Evolutionary conservation across 2,113 vertebrate species (phyloP).

Genomic region (Tonatia bakeri): DNA sequence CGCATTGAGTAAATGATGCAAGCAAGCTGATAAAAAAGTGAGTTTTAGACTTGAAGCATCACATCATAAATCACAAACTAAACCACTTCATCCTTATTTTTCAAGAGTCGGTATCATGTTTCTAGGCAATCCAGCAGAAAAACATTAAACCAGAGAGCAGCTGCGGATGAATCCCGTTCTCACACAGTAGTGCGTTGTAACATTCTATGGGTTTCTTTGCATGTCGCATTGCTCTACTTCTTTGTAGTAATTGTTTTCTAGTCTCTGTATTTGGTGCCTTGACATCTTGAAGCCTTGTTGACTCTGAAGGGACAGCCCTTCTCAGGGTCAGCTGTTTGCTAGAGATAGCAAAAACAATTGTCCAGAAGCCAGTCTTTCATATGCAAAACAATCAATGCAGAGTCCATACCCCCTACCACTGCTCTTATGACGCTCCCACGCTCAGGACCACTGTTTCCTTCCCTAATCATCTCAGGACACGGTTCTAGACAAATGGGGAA

Average conservation of each 20-base stretch:
- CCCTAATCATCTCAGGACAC: neutral
- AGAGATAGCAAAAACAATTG: neutral
- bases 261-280: neutral
- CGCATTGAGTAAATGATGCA: neutral
- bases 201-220: neutral
- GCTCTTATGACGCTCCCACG: neutral
- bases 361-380: neutral
- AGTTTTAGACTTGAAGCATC: neutral
- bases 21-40: neutral
- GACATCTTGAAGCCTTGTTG: neutral
- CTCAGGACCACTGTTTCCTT: neutral
- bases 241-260: neutral
- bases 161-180: neutral
- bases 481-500: neutral
- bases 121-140: neutral
- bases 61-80: neutral
- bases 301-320: neutral
- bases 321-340: neutral
- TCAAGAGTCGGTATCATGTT: neutral
- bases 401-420: rapidly evolving
- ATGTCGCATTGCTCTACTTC: neutral
- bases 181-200: neutral
- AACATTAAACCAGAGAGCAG: neutral
- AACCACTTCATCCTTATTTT: neutral
- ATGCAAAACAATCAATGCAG: neutral